Evolutionary conservation across 2,888 invertebrate genomes (phyloP).

Genomic region (Allygus modestus): DNA sequence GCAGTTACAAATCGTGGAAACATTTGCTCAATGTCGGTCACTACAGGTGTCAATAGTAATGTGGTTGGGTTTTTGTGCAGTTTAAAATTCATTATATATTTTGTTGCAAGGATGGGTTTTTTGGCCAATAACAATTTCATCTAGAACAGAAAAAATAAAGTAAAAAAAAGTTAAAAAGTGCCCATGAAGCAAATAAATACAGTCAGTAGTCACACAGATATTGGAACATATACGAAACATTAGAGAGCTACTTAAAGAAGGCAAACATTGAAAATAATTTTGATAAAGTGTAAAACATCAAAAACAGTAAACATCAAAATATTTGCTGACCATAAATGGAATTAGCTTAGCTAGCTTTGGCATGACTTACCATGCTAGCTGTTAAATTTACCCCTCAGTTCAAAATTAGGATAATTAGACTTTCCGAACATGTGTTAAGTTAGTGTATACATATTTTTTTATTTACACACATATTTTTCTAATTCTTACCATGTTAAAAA

Average conservation of each 20-base stretch:
- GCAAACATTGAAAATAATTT: conserved; percentile 24
- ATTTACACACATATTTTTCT: no score
- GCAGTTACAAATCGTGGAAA: neutral
- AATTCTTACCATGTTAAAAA: no score
- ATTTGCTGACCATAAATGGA: neutral
- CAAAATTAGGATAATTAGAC: neutral
- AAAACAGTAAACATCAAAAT: conserved; percentile 49
- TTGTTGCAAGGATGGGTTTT: no score
- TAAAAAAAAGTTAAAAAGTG: neutral
- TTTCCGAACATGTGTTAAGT: neutral
- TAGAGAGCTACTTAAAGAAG: conserved; percentile 25
- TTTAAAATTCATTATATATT: no score
- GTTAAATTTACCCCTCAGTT: neutral
- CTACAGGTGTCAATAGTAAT: no score
- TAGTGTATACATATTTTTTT: no score
- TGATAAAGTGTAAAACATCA: conserved; percentile 35
- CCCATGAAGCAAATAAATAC: conserved; percentile 43
- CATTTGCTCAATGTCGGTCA: no score
- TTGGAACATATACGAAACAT: conserved; percentile 31
- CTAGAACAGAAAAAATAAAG: neutral
- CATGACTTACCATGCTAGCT: conserved; percentile 20
- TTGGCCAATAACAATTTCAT: neutral
- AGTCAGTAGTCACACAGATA: conserved; percentile 34
- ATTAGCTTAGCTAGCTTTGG: neutral
- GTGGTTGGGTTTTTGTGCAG: no score